Evolutionary conservation across 2,888 invertebrate species (phyloP), one percentile per base, ranked within the genome.

Genomic region (Meteorus cinctellus): DNA sequence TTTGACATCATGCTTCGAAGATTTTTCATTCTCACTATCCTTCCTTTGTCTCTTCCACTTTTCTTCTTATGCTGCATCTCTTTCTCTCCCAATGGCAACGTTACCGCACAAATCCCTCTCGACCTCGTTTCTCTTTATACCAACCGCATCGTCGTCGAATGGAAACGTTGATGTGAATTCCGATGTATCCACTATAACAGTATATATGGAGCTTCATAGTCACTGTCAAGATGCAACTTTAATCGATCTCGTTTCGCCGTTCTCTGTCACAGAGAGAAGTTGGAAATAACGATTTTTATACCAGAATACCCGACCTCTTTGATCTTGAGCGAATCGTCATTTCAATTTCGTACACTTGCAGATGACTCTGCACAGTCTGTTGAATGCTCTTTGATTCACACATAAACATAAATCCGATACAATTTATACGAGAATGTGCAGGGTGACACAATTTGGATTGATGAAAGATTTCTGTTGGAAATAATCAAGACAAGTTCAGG

Each of bases 201-300:
- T 19, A 19, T 55, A 55, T 19, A 19, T 19, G 1, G 1, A 55
- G 19, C 24, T 55, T 19, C 4, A 55, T 65, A 65, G 65, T 65
- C n/a, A 65, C 65, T 36, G 27, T 65, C 65, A 65, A 34, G 65
- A 65, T 65, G 36, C n/a, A 65, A 65, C 65, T 65, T 65, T 41
- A 65, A 65, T 65, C 65, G 36, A 65, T 65, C 36, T 10, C 65
- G n/a, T 65, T 36, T 36, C 27, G 19, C 34, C 19, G 24, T 65
- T 41, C 19, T 36, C 65, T 5, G 34, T 36, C 65, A 19, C 41
- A 65, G 19, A 65, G 65, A 65, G 19, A 36, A 36, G 36, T 65
- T 19, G 36, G 4, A 19, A 19, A 55, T 24, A 8, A 19, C 55
- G 19, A 65, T 65, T 65, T 65, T 4, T 34, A 65, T 34, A 36